phyloP scores from a whole-genome alignment of 2,888 invertebrate species.

The Drosophila algonquin region DNA sequence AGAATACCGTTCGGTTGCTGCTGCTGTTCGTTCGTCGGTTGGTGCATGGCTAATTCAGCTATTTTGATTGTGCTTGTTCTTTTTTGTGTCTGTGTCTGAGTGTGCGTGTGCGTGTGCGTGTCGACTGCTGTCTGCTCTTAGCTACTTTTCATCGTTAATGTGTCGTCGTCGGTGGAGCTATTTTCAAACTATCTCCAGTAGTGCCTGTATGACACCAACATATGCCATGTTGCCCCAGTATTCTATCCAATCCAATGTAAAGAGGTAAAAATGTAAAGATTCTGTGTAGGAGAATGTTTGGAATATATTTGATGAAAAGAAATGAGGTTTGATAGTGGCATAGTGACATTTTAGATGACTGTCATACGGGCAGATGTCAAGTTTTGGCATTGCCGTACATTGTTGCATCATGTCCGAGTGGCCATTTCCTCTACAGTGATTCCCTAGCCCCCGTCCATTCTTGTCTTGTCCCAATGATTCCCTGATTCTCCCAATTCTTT shows the following conservation, averaged over 20 bases:
- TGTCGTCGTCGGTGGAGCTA: conserved; percentile 1
- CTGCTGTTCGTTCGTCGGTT: neutral
- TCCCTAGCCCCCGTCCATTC: neutral
- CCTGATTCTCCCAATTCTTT: conserved; percentile 23
- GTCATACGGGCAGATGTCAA: neutral
- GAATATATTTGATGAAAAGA: too few species aligned
- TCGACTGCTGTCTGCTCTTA: neutral
- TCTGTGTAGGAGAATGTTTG: too few species aligned
- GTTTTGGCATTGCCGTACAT: conserved; percentile 39
- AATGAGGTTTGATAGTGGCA: too few species aligned
- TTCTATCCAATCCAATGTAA: too few species aligned
- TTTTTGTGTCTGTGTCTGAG: neutral
- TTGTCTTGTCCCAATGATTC: neutral
- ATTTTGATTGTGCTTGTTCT: neutral
- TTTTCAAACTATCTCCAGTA: neutral
- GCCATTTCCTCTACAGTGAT: conserved; percentile 54
- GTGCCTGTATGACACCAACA: neutral
- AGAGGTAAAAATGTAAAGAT: too few species aligned
- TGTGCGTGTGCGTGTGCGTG: neutral
- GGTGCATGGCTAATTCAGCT: conserved; percentile 38
- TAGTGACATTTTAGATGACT: neutral
- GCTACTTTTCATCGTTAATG: conserved; percentile 36
- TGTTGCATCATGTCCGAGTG: conserved; percentile 60
- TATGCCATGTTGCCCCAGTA: neutral
- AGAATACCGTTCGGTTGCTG: neutral